Evolutionary conservation across 2,797 vertebrate genomes (phyloP).

Genomic region (Spheniscus humboldti): DNA sequence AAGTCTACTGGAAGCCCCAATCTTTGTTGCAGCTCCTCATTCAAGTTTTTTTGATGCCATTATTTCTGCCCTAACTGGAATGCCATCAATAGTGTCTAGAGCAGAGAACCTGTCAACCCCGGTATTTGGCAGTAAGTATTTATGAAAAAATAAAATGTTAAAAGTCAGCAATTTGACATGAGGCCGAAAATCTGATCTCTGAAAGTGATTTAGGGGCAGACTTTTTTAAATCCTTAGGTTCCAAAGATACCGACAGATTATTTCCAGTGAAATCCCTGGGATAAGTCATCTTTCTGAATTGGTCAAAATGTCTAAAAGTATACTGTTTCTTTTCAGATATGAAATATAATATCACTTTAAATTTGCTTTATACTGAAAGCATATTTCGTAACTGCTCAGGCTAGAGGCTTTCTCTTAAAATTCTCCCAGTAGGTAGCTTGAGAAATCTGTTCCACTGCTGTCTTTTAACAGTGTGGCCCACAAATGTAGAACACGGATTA

Average conservation of each 20-base stretch:
- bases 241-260: neutral
- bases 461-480: neutral
- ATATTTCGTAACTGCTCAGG: neutral
- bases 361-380: neutral
- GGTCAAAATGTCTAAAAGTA: neutral
- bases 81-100: slow-evolving; percentile 91
- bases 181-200: neutral
- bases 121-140: slow-evolving; percentile 89
- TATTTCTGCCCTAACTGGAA: slow-evolving; percentile 83
- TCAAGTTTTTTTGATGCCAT: slow-evolving; percentile 95
- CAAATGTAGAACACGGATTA: neutral
- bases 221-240: neutral
- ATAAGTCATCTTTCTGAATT: neutral
- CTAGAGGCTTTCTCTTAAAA: neutral
- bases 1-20: slow-evolving; percentile 80
- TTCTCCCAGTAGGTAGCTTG: neutral
- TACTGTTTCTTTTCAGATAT: neutral
- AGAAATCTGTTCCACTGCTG: neutral
- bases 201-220: neutral
- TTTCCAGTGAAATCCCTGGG: neutral
- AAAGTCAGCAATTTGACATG: neutral
- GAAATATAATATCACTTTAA: neutral
- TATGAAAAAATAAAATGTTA: neutral
- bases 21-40: slow-evolving; percentile 91
- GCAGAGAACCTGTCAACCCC: slow-evolving; percentile 85